Evolutionary conservation across 2,113 vertebrate species (phyloP), one percentile per base, ranked within the genome.

Genomic region (Nothobranchius furzeri): DNA sequence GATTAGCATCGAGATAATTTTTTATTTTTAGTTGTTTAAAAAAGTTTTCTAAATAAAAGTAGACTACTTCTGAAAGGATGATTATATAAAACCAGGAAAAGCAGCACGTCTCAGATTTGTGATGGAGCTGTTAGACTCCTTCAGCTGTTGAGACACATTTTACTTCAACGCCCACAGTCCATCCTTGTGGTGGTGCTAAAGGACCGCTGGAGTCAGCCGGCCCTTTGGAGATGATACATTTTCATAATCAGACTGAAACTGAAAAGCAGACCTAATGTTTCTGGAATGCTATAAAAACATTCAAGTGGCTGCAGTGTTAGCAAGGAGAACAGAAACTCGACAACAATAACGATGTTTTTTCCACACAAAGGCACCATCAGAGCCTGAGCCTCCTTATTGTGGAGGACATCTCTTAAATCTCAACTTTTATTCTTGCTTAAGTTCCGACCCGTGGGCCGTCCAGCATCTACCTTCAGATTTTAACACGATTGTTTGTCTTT

Each of bases 111-210:
- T 20, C 20, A 20, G 20, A 20, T 20, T 20, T 20, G 20, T 20
- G 20, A 20, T 20, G 20, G 20, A 20, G 20, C 20, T 20, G 20
- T 20, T 20, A 20, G 20, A 20, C 30, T 30, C 30, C 30, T 30
- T 0, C 1, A 12, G 6, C 10, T 36, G 8, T 62, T 54, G 9
- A 58, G 17, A 25, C 37, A 4, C 1, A 24, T 30, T 51, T 52
- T 3, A 6, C 25, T 25, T 6, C 4, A 49, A 42, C 3, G 2
- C 13, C 25, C 30, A n/a, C 36, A 37, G 49, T 47, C 56, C 46
- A 35, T 67, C 52, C 58, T 49, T 51, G 52, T 14, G 47, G 53
- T 51, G 69, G 68, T 15, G 43, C 58, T 56, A 56, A 61, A 68
- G 45, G 57, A 75, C 46, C 17, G 20, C 14, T 12, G 50, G 17